These are phyloP conservation scores for Leptinotarsa juncta DNA, from an alignment of 2,888 invertebrate species.

Conservation along the genomic window DNA sequence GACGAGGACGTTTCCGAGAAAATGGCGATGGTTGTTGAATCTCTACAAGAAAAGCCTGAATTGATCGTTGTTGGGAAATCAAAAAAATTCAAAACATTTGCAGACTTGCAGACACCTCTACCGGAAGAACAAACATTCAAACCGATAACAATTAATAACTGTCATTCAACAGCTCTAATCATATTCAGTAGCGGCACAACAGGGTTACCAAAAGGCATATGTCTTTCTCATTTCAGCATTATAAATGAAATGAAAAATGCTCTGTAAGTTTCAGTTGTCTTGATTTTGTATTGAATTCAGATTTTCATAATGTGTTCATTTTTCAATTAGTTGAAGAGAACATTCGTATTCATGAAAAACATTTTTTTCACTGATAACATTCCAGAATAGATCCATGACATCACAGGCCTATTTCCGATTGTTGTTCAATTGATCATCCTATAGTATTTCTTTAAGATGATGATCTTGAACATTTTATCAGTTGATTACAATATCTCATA, in stretches of 20 bases:
- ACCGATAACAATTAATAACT: constrained; percentile 42
- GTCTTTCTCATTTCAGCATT: constrained; percentile 49
- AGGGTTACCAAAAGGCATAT: constrained; percentile 58
- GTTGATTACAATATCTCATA: no score
- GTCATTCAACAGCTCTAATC: constrained; percentile 51
- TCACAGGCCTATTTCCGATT: no score
- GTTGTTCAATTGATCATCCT: no score
- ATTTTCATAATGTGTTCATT: no score
- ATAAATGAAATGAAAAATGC: constrained; percentile 29
- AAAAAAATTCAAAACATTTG: constrained; percentile 39
- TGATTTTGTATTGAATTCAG: not conserved
- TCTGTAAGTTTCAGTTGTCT: constrained; percentile 26
- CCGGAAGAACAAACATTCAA: constrained; percentile 46
- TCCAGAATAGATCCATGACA: no score
- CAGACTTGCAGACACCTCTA: constrained; percentile 27
- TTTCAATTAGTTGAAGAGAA: no score
- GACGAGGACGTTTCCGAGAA: constrained; percentile 43
- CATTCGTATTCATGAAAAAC: no score
- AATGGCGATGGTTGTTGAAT: constrained; percentile 43
- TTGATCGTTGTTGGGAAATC: constrained; percentile 52
- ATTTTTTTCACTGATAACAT: no score
- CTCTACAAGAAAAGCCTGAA: constrained; percentile 40
- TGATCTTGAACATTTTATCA: no score
- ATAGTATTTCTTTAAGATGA: no score
- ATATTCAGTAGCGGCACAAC: constrained; percentile 61